These are phyloP conservation scores for Oscheius sp. DNA, from an alignment of 2,888 invertebrate species.

Conservation along the genomic window DNA sequence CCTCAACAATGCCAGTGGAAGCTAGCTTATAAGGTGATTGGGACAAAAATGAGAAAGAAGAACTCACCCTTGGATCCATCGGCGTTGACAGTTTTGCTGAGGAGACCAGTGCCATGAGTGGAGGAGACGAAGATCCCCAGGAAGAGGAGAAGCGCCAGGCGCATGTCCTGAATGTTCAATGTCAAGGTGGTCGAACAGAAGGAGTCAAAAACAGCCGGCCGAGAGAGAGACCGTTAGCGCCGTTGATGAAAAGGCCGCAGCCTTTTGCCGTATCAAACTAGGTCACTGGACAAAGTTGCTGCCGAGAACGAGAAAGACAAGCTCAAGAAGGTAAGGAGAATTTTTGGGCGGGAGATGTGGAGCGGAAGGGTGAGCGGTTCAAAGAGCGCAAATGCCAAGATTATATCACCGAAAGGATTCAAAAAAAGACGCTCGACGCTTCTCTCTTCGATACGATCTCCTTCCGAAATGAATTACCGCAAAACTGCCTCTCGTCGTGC, in stretches of 20 bases:
- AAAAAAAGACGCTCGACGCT: background rate
- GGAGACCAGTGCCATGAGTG: constrained; percentile 35
- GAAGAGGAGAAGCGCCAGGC: constrained; percentile 22
- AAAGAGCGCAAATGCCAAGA: background rate
- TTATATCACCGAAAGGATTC: background rate
- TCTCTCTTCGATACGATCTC: constrained; percentile 5
- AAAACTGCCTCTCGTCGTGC: constrained; percentile 4
- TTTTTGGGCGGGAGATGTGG: background rate
- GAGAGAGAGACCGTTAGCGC: constrained; percentile 21
- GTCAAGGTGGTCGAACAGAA: constrained; percentile 2
- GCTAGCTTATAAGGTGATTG: too few relatives aligned
- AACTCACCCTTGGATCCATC: constrained; percentile 48
- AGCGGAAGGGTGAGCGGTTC: background rate
- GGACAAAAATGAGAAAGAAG: constrained; percentile 74
- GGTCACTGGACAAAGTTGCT: constrained; percentile 24
- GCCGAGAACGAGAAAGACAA: background rate
- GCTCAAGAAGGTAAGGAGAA: background rate
- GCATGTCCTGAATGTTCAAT: constrained; percentile 21
- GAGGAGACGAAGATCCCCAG: background rate
- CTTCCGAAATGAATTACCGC: constrained; percentile 8
- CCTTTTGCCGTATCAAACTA: constrained; percentile 25
- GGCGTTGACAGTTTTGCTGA: constrained; percentile 47
- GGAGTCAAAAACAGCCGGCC: constrained; percentile 25
- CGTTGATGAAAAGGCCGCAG: constrained; percentile 27
- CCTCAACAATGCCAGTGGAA: too few relatives aligned